Base-by-base conservation (phyloP, 2,113 vertebrate genomes). In the Tamias sibiricus region DNA sequence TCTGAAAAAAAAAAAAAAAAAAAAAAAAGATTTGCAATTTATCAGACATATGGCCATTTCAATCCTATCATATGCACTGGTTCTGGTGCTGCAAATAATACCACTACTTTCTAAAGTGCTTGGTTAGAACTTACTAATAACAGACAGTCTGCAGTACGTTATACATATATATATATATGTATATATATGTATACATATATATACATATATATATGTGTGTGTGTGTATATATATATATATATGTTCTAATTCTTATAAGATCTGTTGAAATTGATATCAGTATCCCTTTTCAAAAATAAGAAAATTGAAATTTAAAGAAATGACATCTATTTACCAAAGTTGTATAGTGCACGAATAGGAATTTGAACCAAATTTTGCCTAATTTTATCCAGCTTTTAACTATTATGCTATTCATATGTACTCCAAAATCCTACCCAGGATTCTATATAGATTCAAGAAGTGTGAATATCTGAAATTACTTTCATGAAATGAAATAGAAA, bases 401-500 rank as follows among this genome's bases (percentile, higher is more conserved):
- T 76, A 6, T 57, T 76, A 71, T n/a, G 2, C 8, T 68, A 22
- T 59, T 91, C 20, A 54, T 13, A n/a, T 68, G 8, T 4, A 7
- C 74, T 72, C 1, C 54, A 57, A 57, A 40, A 37, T 24, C 81
- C 47, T 49, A 49, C 47, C 52, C 1, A 87, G 44, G 19, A 76
- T 37, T 35, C 19, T 68, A 77, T 2, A 3, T 54, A 54, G 10
- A 22, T 91, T 12, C 22, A 74, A 26, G 6, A 19, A 95, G 37
- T 14, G 6, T 71, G 24, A 81, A 1, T 8, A 47, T 77, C n/a
- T 75, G 52, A 76, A 88, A 87, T 86, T 47, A 49, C 1, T 87
- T 81, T 77, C 11, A 35, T 62, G 49, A 92, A 83, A 52, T 79
- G 54, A 87, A 95, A 42, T 62, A 94, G 57, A 77, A 90, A 90